Percentiles rank a stretch among this genome's conserved stretches.
phyloP scores from a whole-genome alignment of 1,140 invertebrate genomes.

The Drosophila mojavensis region DNA sequence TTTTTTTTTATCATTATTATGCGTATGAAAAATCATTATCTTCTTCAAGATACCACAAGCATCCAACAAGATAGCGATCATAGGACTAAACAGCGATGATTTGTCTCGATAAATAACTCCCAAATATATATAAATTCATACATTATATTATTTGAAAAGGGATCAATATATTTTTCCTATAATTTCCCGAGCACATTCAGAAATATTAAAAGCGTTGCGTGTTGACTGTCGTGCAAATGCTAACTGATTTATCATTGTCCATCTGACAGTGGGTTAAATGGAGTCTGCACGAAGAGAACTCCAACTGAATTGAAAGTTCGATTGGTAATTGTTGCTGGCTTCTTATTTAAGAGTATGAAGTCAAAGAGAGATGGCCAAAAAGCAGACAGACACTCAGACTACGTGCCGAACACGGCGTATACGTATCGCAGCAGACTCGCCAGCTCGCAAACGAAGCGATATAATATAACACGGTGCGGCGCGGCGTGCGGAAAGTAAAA shows the following conservation, averaged over 20 bases:
- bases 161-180: background rate
- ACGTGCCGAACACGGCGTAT: constrained; percentile 68
- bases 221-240: constrained; percentile 32
- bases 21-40: no score
- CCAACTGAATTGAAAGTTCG: background rate
- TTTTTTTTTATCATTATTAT: no score
- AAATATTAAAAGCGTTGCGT: constrained; percentile 5
- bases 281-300: constrained; percentile 35
- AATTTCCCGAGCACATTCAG: background rate
- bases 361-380: constrained; percentile 57
- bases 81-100: no score
- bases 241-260: constrained; percentile 48
- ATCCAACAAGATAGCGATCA: no score
- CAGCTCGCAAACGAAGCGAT: constrained; percentile 49
- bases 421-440: constrained; percentile 26
- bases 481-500: constrained; percentile 13
- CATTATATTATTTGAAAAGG: background rate
- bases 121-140: background rate
- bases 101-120: no score
- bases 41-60: no score
- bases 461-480: constrained; percentile 20
- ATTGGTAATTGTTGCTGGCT: constrained; percentile 20
- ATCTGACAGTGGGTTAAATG: constrained; percentile 23
- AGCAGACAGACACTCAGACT: constrained; percentile 53
- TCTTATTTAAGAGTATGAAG: constrained; percentile 37